phyloP scores from a whole-genome alignment of 2,888 invertebrate species.

The Hedya salicella region DNA sequence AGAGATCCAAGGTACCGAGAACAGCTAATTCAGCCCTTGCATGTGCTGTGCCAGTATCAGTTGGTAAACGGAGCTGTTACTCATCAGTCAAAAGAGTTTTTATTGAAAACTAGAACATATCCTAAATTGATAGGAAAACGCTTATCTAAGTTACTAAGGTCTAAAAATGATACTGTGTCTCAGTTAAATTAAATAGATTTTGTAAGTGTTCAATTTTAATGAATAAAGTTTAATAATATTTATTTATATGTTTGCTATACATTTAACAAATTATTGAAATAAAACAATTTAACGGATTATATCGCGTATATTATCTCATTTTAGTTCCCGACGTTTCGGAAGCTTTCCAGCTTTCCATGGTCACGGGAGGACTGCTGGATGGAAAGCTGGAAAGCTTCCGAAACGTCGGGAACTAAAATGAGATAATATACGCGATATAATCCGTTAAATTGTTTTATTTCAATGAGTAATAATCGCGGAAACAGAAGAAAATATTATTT shows the following conservation, averaged over 20 bases:
- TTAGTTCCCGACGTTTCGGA: no score
- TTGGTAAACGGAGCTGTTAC: slow-evolving; percentile 96
- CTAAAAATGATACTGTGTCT: slow-evolving; percentile 61
- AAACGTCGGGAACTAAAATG: no score
- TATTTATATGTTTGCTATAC: background rate
- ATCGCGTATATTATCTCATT: no score
- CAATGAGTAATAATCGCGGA: no score
- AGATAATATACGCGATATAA: no score
- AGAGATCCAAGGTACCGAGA: slow-evolving; percentile 86
- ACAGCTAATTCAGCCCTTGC: slow-evolving; percentile 90
- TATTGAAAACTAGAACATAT: slow-evolving; percentile 91
- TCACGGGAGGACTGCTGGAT: no score
- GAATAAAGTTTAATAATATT: slow-evolving; percentile 18
- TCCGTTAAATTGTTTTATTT: no score
- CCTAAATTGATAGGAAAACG: slow-evolving; percentile 92
- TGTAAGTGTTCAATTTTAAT: slow-evolving; percentile 23
- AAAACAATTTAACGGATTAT: no score
- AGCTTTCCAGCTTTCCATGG: no score
- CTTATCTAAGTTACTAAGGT: slow-evolving; percentile 80
- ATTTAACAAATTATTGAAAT: no score
- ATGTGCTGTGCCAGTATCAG: slow-evolving; percentile 94
- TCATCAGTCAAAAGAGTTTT: slow-evolving; percentile 96
- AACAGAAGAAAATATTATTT: no score
- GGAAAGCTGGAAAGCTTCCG: no score
- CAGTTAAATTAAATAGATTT: slow-evolving; percentile 1